Evolutionary conservation across 92 coral and sea anemone species (phyloP).

Genomic region (Siderastrea siderea): DNA sequence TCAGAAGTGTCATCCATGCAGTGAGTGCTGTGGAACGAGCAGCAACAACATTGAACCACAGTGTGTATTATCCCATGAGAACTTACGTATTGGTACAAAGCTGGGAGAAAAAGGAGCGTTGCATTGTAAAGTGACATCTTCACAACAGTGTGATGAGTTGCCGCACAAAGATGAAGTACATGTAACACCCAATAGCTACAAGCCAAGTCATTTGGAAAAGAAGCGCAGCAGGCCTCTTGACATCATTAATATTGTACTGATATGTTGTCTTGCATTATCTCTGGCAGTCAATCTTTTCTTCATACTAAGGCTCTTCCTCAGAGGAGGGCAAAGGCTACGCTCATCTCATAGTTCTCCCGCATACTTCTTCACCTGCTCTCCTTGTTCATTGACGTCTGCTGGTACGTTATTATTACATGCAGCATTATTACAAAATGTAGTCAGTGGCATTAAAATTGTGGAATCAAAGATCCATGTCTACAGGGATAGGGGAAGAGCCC

Average conservation of each 20-base stretch:
- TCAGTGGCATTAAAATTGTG: no score
- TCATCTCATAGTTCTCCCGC: neutral
- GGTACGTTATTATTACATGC: neutral
- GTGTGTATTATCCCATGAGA: neutral
- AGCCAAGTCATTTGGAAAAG: neutral
- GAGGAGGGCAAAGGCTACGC: neutral
- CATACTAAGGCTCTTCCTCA: neutral
- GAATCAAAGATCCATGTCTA: no score
- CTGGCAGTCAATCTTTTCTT: neutral
- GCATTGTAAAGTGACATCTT: slow-evolving; percentile 6
- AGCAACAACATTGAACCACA: slow-evolving; percentile 1
- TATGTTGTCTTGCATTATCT: neutral
- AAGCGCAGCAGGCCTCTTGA: neutral
- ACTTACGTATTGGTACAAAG: neutral
- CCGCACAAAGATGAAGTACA: neutral
- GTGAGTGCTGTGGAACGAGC: slow-evolving; percentile 11
- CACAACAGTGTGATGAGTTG: slow-evolving; percentile 7
- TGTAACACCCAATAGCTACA: neutral
- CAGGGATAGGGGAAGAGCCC: no score
- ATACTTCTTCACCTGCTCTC: neutral
- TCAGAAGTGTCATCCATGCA: slow-evolving; percentile 7
- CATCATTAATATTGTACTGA: neutral
- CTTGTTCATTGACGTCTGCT: neutral
- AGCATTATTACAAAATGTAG: no score
- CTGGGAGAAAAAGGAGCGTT: slow-evolving; percentile 27